These are phyloP conservation scores for Oreortyx pictus DNA, from an alignment of 2,797 vertebrate genomes.

Conservation along the genomic window DNA sequence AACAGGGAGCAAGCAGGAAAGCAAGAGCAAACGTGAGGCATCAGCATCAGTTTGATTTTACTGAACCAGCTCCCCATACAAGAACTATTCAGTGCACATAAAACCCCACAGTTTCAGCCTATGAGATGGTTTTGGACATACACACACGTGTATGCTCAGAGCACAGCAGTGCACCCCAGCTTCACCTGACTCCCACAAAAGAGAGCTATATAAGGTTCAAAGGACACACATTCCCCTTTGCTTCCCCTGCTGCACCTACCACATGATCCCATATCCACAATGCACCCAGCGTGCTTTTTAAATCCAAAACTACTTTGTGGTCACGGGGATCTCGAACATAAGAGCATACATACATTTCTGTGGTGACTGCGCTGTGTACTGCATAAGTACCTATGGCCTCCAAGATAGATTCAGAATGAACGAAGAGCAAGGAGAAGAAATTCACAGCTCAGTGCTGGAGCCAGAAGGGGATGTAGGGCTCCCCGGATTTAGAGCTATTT, in stretches of 20 bases:
- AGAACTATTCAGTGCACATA: background rate
- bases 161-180: background rate
- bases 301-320: background rate
- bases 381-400: background rate
- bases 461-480: background rate
- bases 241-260: background rate
- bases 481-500: background rate
- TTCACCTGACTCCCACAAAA: background rate
- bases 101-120: background rate
- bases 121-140: background rate
- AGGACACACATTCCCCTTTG: background rate
- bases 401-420: background rate
- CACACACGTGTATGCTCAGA: accelerated
- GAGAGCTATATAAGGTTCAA: background rate
- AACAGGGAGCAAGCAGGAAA: background rate
- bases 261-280: accelerated
- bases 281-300: background rate
- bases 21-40: background rate
- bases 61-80: background rate
- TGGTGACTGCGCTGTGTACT: background rate
- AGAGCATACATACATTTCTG: background rate
- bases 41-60: background rate
- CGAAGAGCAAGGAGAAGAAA: background rate
- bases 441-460: accelerated
- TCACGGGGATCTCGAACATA: background rate